These are phyloP conservation scores for Mus pahari DNA, from an alignment of 2,113 vertebrate species.

Conservation along the genomic window DNA sequence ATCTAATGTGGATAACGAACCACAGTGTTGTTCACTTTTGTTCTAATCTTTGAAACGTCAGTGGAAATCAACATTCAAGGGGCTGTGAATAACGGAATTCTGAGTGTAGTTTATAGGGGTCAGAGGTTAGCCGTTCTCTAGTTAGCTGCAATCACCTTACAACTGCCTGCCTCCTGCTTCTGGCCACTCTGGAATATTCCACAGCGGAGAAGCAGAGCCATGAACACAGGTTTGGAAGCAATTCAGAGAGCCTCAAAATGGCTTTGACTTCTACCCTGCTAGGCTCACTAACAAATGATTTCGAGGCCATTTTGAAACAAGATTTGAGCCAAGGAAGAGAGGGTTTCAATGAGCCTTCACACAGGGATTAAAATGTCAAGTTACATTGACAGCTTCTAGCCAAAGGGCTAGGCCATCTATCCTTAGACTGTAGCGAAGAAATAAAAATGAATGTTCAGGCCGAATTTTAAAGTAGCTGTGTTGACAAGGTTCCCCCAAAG, in stretches of 20 bases:
- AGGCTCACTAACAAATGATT: neutral
- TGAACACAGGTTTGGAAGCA: slow-evolving; percentile 3
- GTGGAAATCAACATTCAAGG: slow-evolving; percentile 36
- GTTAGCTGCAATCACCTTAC: neutral
- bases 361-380: neutral
- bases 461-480: neutral
- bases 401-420: neutral
- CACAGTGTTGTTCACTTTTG: slow-evolving; percentile 61
- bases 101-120: neutral
- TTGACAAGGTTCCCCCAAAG: neutral
- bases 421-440: neutral
- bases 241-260: neutral
- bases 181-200: neutral
- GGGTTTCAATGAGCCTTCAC: slow-evolving; percentile 3
- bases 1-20: slow-evolving; percentile 28
- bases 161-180: neutral
- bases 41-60: slow-evolving; percentile 51
- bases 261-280: neutral
- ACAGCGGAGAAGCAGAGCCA: neutral
- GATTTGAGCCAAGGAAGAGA: neutral
- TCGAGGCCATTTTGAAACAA: neutral
- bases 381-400: neutral
- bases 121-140: neutral
- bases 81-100: neutral
- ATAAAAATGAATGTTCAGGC: neutral